These are phyloP conservation scores for Peromyscus melanophrys DNA, from an alignment of 2,797 vertebrate species.

Conservation along the genomic window DNA sequence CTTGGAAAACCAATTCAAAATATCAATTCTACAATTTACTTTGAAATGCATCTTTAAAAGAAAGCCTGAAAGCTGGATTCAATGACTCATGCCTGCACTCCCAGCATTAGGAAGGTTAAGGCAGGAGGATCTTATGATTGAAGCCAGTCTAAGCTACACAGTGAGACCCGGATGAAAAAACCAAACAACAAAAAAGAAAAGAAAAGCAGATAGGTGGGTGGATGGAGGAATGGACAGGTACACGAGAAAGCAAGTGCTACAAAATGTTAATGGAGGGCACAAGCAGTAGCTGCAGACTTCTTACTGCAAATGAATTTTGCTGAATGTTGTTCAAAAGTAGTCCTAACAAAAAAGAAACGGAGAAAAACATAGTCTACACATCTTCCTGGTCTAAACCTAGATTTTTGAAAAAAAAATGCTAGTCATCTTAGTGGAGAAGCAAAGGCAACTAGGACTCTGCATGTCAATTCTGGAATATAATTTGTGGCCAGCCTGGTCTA, in stretches of 20 bases:
- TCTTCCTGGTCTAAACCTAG: constrained; percentile 49
- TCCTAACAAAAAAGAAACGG: constrained; percentile 59
- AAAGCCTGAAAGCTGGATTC: neutral
- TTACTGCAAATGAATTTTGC: constrained; percentile 49
- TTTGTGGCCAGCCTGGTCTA: neutral
- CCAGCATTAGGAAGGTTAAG: neutral
- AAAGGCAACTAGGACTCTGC: neutral
- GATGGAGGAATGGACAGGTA: constrained; percentile 4
- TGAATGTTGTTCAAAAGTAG: constrained; percentile 13
- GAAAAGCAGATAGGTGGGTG: neutral
- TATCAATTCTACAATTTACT: constrained; percentile 58
- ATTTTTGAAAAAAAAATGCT: constrained; percentile 39
- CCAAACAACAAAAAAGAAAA: neutral
- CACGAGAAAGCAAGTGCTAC: constrained; percentile 19
- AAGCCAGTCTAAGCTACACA: neutral
- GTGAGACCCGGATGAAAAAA: neutral
- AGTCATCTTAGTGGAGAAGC: neutral
- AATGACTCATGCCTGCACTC: neutral
- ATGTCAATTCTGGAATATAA: constrained; percentile 7
- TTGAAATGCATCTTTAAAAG: constrained; percentile 59
- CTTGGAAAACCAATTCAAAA: constrained; percentile 58
- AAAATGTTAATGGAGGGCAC: constrained; percentile 66
- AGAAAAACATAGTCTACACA: constrained; percentile 35
- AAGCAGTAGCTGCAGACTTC: neutral
- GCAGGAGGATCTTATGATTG: neutral